Base-by-base conservation (phyloP, 2,113 vertebrate genomes). In the Apodemus speciosus region DNA sequence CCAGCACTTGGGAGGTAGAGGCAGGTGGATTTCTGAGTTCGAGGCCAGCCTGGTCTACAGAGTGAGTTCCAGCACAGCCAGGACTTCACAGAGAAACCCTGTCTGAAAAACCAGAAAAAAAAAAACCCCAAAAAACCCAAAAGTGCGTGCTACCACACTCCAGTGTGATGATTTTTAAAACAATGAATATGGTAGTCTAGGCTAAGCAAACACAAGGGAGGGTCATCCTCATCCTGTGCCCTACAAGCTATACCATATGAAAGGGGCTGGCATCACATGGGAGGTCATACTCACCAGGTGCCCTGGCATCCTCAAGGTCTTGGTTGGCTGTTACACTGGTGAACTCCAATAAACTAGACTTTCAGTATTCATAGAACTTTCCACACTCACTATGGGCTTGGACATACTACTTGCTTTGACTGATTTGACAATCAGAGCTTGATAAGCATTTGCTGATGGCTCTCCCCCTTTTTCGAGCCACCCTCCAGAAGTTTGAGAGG, bases 401-500 rank as follows among this genome's bases (percentile, higher is more conserved):
- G 40, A 20, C 35, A 49, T 46, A 56, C 27, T 64, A 85, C 72
- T 40, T 62, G 62, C 6, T 85, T 68, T 91, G 80, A 68, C 56
- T 73, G 92, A 14, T 53, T n/a, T 1, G 75, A 32, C n/a, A 81
- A 79, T n/a, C 20, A 56, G 56, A 89, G 30, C 58, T 83, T 89
- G 64, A 53, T 43, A 60, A 94, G n/a, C 68, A 77, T 43, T 30
- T 62, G 80, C 9, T 83, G 80, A 62, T 20, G 60, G 11, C 43
- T 80, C 49, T 77, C 43, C 6, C 38, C 38, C 93, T 23, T 60
- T 69, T 46, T 18, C 6, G 16, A 94, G 58, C 56, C 21, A 69
- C 18, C 58, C 60, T 35, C 13, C 58, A 95, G 92, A 89, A 62
- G 35, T 53, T 56, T 75, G 40, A 92, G 58, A 90, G 76, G 46